A percentile compares a stretch with the other conserved stretches of the same genome.
Evolutionary conservation across 2,113 vertebrate species (phyloP).

Genomic region (Cochlearius cochlearius): DNA sequence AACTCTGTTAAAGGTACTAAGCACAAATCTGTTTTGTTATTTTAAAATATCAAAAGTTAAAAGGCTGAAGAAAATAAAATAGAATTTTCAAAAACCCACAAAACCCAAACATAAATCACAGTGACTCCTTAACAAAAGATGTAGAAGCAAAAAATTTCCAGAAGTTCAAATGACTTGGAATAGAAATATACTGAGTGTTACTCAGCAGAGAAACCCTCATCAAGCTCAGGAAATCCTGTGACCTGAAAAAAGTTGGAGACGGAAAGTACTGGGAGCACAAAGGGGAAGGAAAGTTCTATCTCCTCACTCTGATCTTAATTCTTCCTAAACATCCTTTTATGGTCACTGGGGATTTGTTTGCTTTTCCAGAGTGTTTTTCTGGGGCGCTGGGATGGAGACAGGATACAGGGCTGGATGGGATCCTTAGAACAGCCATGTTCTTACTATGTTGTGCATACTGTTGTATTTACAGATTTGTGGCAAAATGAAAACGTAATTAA

Average conservation of each 20-base stretch:
- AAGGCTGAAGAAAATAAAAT: background rate
- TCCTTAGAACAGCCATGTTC: background rate
- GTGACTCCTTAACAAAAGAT: background rate
- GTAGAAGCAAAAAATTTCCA: background rate
- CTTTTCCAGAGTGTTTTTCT: background rate
- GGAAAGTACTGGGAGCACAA: background rate
- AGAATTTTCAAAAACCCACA: background rate
- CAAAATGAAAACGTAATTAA: background rate
- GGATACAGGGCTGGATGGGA: background rate
- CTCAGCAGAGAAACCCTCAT: background rate
- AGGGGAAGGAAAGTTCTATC: background rate
- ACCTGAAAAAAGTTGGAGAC: background rate
- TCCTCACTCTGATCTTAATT: background rate
- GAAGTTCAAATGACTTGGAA: background rate
- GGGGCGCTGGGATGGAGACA: background rate
- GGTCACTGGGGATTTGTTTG: background rate
- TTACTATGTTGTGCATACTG: background rate
- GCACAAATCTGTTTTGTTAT: background rate
- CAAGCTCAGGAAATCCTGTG: constrained; percentile 16
- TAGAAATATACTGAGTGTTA: background rate
- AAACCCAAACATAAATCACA: background rate
- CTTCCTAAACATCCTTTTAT: background rate
- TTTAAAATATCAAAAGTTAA: background rate
- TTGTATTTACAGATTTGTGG: background rate
- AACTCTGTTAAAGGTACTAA: background rate